Percentiles rank a stretch among this genome's conserved stretches.
phyloP scores from a whole-genome alignment of 2,113 vertebrate species.

The Etia nguti region DNA sequence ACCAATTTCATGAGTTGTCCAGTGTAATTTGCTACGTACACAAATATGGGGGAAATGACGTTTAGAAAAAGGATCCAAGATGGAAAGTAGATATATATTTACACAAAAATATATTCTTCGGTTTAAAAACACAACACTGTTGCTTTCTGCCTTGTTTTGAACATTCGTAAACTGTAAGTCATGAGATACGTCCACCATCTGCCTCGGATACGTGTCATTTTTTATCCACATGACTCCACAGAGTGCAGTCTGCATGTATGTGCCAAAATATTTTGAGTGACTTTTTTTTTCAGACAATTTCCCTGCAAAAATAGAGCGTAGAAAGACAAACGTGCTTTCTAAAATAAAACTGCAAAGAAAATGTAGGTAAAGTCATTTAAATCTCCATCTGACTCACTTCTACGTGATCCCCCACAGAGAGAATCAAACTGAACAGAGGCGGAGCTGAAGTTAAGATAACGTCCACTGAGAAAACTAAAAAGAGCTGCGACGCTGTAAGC shows the following conservation, averaged over 20 bases:
- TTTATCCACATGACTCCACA: not conserved
- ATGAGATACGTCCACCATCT: not conserved
- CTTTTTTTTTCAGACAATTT: no score
- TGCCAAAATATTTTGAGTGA: not conserved
- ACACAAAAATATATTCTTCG: not conserved
- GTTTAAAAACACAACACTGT: not conserved
- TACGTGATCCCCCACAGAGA: not conserved
- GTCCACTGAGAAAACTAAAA: no score
- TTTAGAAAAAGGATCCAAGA: not conserved
- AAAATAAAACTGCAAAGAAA: not conserved
- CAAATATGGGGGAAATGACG: not conserved
- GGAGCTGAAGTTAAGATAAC: not conserved
- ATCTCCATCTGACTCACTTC: not conserved
- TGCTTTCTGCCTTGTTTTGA: not conserved
- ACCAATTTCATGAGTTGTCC: constrained; percentile 49
- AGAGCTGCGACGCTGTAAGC: not conserved
- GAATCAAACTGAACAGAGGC: not conserved
- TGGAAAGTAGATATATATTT: not conserved
- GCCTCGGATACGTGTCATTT: not conserved
- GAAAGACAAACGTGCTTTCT: not conserved
- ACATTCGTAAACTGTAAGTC: not conserved
- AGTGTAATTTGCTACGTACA: constrained; percentile 14
- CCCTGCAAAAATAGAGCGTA: not conserved
- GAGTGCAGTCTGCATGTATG: not conserved
- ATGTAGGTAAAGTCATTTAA: not conserved